phyloP scores from a whole-genome alignment of 2,797 vertebrate species.

The Halcyon chelicuti region DNA sequence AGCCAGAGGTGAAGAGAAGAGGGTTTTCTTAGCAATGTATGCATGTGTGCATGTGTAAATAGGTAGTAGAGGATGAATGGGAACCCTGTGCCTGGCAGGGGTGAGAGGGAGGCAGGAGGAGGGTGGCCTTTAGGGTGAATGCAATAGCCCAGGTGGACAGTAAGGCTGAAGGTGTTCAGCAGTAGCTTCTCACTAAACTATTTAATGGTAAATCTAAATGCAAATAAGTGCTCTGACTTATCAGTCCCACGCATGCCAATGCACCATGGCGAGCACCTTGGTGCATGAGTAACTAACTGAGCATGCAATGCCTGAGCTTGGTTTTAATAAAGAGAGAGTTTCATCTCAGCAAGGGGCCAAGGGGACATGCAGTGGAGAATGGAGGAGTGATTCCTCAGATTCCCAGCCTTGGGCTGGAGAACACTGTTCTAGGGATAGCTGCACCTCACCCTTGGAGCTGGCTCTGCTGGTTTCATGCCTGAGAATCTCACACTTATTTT shows the following conservation, averaged over 20 bases:
- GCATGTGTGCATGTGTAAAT: not conserved
- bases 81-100: not conserved
- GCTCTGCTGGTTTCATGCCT: not conserved
- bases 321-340: not conserved
- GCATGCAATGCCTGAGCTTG: not conserved
- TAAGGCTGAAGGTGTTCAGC: not conserved
- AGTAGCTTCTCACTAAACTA: not conserved
- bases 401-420: not conserved
- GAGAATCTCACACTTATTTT: not conserved
- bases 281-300: not conserved
- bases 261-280: fast-evolving
- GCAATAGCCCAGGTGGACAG: not conserved
- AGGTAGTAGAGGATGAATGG: fast-evolving
- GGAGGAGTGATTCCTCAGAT: not conserved
- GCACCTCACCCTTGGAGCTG: not conserved
- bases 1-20: not conserved
- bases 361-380: not conserved
- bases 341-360: not conserved
- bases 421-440: fast-evolving
- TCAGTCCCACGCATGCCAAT: not conserved
- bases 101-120: not conserved
- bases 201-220: slow-evolving; percentile 21
- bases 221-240: not conserved
- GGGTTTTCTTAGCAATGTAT: not conserved
- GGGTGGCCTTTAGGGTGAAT: not conserved